Conservation (phyloP, 2,888 invertebrate genomes). For the Laothoe populi region DNA sequence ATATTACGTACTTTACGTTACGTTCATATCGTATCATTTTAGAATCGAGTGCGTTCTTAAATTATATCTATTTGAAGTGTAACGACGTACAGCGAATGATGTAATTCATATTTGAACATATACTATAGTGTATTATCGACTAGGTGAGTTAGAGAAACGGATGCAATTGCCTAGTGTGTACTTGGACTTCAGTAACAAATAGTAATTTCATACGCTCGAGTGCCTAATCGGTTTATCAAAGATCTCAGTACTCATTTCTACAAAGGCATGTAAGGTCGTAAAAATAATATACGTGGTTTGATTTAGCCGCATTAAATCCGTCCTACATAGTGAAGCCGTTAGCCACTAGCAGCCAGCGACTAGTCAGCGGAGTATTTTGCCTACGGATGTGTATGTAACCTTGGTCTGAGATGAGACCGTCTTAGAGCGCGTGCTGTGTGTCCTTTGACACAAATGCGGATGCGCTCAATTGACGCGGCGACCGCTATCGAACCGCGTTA, state of each 20-base stretch:
- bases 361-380: conserved; percentile 49
- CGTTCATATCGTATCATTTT: conserved; percentile 12
- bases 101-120: conserved; percentile 14
- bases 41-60: conserved; percentile 21
- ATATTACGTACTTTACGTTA: conserved; percentile 24
- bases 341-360: not conserved
- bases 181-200: not conserved
- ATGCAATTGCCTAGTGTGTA: not conserved
- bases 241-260: not conserved
- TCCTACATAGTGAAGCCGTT: conserved; percentile 50
- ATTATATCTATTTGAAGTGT: conserved; percentile 10
- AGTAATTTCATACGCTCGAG: not conserved
- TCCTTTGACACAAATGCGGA: conserved; percentile 83
- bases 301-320: conserved; percentile 47
- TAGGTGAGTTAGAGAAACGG: not conserved
- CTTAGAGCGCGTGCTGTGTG: conserved; percentile 77
- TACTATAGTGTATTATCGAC: not conserved
- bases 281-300: conserved; percentile 32
- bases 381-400: conserved; percentile 72
- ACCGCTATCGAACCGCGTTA: conserved; percentile 80
- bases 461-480: conserved; percentile 77
- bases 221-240: conserved; percentile 19
- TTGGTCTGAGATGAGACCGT: conserved; percentile 75
- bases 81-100: conserved; percentile 19
- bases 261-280: not conserved